Base-by-base conservation (phyloP, 2,113 vertebrate species). In the Oreocharis arfaki region DNA sequence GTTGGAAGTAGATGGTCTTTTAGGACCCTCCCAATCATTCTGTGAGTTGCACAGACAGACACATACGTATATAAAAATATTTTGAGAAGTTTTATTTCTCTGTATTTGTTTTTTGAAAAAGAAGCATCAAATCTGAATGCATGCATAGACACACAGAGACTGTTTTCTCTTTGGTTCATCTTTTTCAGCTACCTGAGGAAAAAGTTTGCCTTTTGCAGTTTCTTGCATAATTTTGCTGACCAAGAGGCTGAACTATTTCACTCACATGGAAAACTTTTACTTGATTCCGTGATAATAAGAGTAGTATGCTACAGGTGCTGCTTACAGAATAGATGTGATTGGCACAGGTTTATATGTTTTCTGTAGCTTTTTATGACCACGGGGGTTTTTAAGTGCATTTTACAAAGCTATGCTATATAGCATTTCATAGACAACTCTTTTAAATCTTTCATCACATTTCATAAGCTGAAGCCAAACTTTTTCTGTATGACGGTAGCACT, bases 61-160 rank as follows among this genome's bases (percentile, higher is more conserved):
- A 68, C 8, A 42, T 18, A 49, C 8, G 1, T 52, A 20, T 75
- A 19, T 46, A 75, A 55, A 24, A 68, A 18, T 21, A 21, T 3
- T n/a, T 67, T 44, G 5, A 35, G n/a, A 79, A 75, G 5, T 44
- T 91, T 50, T 59, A 35, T 61, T 89, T 80, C 32, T 60, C 13
- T 87, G 6, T 1, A 0, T 75, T 91, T 91, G 7, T 56, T 61
- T 87, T 44, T 73, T 90, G 67, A 61, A 78, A 65, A 76, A 80
- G 12, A 61, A 55, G 8, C 18, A 46, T 85, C 16, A 55, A 76
- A 63, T 74, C 33, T 80, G 47, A 84, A 56, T 42, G 67, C 33
- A 16, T 17, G 8, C 16, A 4, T 69, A 44, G 5, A 37, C 0
- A 0, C 37, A 46, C 10, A 53, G 24, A 27, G 26, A n/a, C 5